A percentile compares a stretch with the other conserved stretches of the same genome.
Conservation (phyloP, 2,113 vertebrate species). For the Petaurus breviceps region DNA sequence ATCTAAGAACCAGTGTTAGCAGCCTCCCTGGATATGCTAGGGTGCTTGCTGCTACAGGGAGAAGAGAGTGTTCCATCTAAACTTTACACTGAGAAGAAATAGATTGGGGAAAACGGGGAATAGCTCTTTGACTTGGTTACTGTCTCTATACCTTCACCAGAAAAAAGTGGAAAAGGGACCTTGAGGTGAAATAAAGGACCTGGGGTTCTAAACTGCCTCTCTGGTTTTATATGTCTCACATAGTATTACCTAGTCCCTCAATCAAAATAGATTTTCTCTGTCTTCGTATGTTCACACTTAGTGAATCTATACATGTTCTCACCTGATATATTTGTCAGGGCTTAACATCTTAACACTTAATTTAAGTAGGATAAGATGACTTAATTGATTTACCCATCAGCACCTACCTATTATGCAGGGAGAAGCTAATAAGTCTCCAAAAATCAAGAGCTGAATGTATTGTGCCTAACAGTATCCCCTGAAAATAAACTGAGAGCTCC, state of each 20-base stretch:
- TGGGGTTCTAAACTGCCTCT: background rate
- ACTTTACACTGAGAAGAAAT: background rate
- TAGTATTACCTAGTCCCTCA: background rate
- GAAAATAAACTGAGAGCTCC: background rate
- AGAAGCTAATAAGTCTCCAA: background rate
- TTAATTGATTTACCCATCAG: background rate
- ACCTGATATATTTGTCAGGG: background rate
- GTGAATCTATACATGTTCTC: background rate
- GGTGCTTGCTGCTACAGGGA: too few species aligned
- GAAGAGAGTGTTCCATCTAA: background rate
- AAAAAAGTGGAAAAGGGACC: background rate
- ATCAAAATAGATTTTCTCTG: background rate
- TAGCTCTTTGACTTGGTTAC: background rate
- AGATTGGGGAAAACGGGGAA: background rate
- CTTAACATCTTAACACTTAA: background rate
- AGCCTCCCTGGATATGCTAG: too few species aligned
- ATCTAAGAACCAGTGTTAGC: too few species aligned
- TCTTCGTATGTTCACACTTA: background rate
- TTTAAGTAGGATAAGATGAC: background rate
- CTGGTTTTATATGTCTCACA: background rate
- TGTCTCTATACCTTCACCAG: background rate
- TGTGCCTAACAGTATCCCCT: background rate
- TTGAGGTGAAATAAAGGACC: too few species aligned
- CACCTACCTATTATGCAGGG: background rate
- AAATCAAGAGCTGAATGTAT: background rate